Conservation (phyloP, 2,888 invertebrate genomes). For the Adelognathus sp. region DNA sequence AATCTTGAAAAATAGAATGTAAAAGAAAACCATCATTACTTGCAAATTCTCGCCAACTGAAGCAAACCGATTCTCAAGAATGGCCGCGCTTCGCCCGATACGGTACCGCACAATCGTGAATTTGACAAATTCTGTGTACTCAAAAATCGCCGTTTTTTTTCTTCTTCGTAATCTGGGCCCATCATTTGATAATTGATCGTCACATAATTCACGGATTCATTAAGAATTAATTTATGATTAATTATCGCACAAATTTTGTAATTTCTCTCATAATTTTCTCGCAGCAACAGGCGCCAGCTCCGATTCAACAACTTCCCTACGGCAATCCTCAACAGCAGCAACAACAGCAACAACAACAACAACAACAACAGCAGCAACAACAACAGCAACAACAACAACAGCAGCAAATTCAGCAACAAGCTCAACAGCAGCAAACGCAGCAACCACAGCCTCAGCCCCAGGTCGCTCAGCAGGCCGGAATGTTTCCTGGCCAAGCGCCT, state of each 20-base stretch:
- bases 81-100: too few relatives aligned
- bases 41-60: too few relatives aligned
- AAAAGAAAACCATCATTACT: too few relatives aligned
- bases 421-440: conserved; percentile 76
- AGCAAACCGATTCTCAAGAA: too few relatives aligned
- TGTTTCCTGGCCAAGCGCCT: conserved; percentile 81
- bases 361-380: conserved; percentile 81
- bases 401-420: conserved; percentile 71
- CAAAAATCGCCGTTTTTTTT: too few relatives aligned
- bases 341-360: conserved; percentile 78
- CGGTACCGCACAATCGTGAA: too few relatives aligned
- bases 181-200: too few relatives aligned
- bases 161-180: too few relatives aligned
- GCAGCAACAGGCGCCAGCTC: conserved; percentile 62
- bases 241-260: conserved; percentile 15
- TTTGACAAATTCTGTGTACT: too few relatives aligned
- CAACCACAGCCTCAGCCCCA: conserved; percentile 74
- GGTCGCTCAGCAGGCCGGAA: conserved; percentile 76
- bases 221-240: too few relatives aligned
- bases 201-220: too few relatives aligned
- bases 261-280: background rate
- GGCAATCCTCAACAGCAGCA: conserved; percentile 66
- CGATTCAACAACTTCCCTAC: conserved; percentile 67
- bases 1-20: too few relatives aligned
- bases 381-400: conserved; percentile 72